Evolutionary conservation across 2,113 vertebrate genomes (phyloP), one percentile per base, ranked within the genome.

Genomic region (Cephalopterus ornatus): DNA sequence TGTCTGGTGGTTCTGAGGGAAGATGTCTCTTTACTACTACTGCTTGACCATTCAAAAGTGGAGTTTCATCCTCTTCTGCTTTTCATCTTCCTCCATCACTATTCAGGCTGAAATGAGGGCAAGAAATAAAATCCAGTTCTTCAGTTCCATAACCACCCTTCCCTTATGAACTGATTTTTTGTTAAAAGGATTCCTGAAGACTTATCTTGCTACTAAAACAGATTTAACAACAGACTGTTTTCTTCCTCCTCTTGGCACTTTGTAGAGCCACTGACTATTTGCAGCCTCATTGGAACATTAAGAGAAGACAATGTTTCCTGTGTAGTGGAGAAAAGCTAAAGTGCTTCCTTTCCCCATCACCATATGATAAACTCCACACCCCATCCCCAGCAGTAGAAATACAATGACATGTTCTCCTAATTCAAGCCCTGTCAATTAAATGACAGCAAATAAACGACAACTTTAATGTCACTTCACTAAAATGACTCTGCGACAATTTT

Each of bases 371-470:
- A 72, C 39, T 55, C 65, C 52, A 42, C 41, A 50, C 8, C 32
- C 46, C 24, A 65, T 15, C 17, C 26, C 71, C 77, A 87, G 84
- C 77, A 87, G 44, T 2, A 85, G 44, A 85, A 91, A 82, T 47
- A 41, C 30, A 52, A 11, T 55, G 37, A 55, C 74, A 58, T n/a
- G 50, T 62, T 61, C 18, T 75, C 70, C 44, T 82, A 88, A 89
- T 72, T 75, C 66, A 61, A 89, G 77, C 32, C 74, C 47, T 53
- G 56, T 63, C 84, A 91, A 85, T 78, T 89, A 92, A 91, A 88
- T 62, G 73, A 82, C 56, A 94, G 83, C n/a, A 82, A 89, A 85
- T 86, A 95, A 93, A 89, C n/a, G 23, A 84, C 81, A 82, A 24
- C 35, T 95, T 89, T 50, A 89, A 66, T 47, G 32, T 53, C 71